A percentile compares a stretch with the other conserved stretches of the same genome.
Evolutionary conservation across 2,797 vertebrate genomes (phyloP).

Genomic region (Pelobates cultripes): DNA sequence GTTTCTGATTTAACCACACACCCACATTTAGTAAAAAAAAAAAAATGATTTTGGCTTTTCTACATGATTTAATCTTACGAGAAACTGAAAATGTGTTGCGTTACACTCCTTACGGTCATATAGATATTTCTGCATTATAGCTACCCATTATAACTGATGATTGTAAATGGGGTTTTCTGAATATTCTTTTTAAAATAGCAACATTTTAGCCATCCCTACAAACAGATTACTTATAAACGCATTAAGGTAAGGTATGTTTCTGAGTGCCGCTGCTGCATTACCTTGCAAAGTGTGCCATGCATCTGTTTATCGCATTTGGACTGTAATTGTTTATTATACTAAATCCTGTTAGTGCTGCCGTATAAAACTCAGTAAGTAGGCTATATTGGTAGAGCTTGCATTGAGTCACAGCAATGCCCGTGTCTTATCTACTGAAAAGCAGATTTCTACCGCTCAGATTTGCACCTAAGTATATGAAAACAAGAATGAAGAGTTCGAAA

Average conservation of each 20-base stretch:
- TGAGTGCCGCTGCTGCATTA: neutral
- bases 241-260: neutral
- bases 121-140: too few relatives aligned
- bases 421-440: slow-evolving; percentile 33
- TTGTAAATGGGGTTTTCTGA: too few relatives aligned
- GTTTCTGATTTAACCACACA: too few relatives aligned
- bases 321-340: slow-evolving; percentile 1
- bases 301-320: slow-evolving; percentile 9
- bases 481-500: slow-evolving; percentile 33
- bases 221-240: neutral
- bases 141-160: too few relatives aligned
- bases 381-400: neutral
- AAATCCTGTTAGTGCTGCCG: slow-evolving; percentile 41
- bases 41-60: too few relatives aligned
- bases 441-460: slow-evolving; percentile 41
- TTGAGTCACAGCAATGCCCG: slow-evolving; percentile 15
- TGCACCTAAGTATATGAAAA: slow-evolving; percentile 35
- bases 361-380: slow-evolving; percentile 7
- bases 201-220: neutral
- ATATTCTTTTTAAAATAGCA: too few relatives aligned
- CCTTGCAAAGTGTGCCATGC: neutral
- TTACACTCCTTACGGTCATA: too few relatives aligned
- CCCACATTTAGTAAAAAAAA: too few relatives aligned
- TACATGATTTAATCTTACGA: too few relatives aligned
- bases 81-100: too few relatives aligned